A percentile compares a stretch with the other conserved stretches of the same genome.
Conservation (phyloP, 1,140 invertebrate species). For the Drosophila neocordata region DNA sequence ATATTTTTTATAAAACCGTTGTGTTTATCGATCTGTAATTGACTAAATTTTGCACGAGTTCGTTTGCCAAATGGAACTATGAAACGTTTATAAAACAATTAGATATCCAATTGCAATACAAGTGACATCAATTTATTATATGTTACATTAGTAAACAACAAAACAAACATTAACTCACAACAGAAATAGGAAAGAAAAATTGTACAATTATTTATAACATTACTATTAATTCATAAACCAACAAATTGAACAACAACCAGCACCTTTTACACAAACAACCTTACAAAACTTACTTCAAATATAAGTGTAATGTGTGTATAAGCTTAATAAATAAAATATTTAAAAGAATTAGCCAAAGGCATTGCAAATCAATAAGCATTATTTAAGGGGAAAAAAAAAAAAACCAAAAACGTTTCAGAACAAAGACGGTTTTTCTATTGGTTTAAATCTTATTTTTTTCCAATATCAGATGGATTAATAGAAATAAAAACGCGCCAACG, state of each 20-base stretch:
- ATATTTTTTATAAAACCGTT: slow-evolving; percentile 8
- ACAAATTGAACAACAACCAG: not conserved
- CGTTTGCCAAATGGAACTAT: slow-evolving; percentile 1
- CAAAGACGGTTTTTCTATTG: too few species aligned
- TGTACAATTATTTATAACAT: not conserved
- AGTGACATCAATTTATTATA: not conserved
- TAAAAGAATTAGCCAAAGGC: not conserved
- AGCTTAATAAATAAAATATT: slow-evolving; percentile 12
- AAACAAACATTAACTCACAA: not conserved
- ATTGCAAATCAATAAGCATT: too few species aligned
- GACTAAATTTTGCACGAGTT: not conserved
- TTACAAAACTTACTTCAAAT: slow-evolving; percentile 1
- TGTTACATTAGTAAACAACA: not conserved
- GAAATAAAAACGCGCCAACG: too few species aligned
- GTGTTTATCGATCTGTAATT: not conserved
- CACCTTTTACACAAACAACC: slow-evolving; percentile 3
- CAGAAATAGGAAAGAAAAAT: not conserved
- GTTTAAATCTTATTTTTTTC: too few species aligned
- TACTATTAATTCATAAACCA: not conserved
- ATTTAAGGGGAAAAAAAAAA: too few species aligned
- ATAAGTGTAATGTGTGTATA: slow-evolving; percentile 2
- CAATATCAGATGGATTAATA: too few species aligned
- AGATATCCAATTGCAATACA: not conserved
- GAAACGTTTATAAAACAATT: not conserved
- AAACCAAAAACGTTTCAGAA: too few species aligned